Evolutionary conservation across 2,888 invertebrate genomes (phyloP).

Genomic region (Acanthosepion lycidas): DNA sequence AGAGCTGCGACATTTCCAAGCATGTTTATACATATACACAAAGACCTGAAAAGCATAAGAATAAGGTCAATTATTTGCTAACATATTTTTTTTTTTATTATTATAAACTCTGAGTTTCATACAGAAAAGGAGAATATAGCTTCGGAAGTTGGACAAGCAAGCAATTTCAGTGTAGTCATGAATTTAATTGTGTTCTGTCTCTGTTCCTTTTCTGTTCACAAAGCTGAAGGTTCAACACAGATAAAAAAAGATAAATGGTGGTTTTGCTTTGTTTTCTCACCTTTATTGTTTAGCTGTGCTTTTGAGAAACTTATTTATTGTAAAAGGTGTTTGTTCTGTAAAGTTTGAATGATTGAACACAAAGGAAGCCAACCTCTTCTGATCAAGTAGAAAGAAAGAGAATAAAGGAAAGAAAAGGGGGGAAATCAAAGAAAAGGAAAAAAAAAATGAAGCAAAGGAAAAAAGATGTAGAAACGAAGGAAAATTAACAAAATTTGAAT

Average conservation of each 20-base stretch:
- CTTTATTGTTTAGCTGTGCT: not conserved
- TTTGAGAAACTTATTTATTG: not conserved
- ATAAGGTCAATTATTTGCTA: not conserved
- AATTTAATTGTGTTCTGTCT: not conserved
- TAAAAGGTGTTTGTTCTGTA: not conserved
- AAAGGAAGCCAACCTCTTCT: conserved; percentile 4
- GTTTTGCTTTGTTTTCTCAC: not conserved
- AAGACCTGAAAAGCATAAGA: not conserved
- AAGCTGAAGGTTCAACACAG: not conserved
- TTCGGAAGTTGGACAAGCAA: not conserved
- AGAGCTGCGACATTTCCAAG: not conserved
- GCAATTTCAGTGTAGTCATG: not conserved
- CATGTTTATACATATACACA: not conserved
- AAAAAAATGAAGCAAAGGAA: not conserved
- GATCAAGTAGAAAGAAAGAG: not conserved
- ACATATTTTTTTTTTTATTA: not conserved
- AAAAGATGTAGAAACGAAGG: too few species aligned
- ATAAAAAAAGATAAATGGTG: not conserved
- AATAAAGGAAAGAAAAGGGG: not conserved
- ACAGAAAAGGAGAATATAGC: not conserved
- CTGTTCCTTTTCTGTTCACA: not conserved
- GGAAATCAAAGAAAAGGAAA: not conserved
- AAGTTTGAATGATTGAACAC: not conserved
- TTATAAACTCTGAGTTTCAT: too few species aligned
- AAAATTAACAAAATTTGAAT: too few species aligned